phyloP scores from a whole-genome alignment of 1,140 invertebrate genomes.

The Cyphomyrmex costatus region DNA sequence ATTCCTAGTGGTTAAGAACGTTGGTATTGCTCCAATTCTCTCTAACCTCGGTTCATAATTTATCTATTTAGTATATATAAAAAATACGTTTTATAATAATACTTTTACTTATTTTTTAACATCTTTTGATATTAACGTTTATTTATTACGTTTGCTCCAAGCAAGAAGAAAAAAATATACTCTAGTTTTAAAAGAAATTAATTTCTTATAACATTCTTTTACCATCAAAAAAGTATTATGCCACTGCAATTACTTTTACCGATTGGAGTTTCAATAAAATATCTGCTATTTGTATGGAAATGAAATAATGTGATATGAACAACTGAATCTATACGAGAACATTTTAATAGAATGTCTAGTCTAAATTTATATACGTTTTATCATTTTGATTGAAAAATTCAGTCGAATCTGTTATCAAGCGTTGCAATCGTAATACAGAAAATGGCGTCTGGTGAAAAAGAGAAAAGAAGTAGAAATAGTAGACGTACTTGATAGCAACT shows the following conservation, averaged over 20 bases:
- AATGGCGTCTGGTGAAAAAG: constrained; percentile 18
- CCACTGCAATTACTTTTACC: not conserved
- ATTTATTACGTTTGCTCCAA: not conserved
- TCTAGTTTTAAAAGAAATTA: not conserved
- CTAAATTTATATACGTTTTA: constrained; percentile 45
- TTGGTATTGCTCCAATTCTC: not conserved
- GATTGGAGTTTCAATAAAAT: constrained; percentile 33
- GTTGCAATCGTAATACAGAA: constrained; percentile 13
- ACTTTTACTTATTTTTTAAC: constrained; percentile 6
- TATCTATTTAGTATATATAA: not conserved
- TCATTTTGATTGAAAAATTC: constrained; percentile 56
- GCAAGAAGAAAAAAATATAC: not conserved
- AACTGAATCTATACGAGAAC: constrained; percentile 10
- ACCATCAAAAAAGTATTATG: not conserved
- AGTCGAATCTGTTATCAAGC: constrained; percentile 2
- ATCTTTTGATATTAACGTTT: not conserved
- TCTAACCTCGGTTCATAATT: not conserved
- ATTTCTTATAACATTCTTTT: constrained; percentile 23
- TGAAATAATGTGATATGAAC: constrained; percentile 34
- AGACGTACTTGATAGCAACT: not conserved
- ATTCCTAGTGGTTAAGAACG: not conserved
- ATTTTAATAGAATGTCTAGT: constrained; percentile 34
- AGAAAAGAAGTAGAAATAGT: constrained; percentile 22
- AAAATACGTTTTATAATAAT: not conserved
- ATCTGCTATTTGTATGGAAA: constrained; percentile 45